Base-by-base conservation (phyloP, 1,140 invertebrate genomes). In the Drosophila serrata region DNA sequence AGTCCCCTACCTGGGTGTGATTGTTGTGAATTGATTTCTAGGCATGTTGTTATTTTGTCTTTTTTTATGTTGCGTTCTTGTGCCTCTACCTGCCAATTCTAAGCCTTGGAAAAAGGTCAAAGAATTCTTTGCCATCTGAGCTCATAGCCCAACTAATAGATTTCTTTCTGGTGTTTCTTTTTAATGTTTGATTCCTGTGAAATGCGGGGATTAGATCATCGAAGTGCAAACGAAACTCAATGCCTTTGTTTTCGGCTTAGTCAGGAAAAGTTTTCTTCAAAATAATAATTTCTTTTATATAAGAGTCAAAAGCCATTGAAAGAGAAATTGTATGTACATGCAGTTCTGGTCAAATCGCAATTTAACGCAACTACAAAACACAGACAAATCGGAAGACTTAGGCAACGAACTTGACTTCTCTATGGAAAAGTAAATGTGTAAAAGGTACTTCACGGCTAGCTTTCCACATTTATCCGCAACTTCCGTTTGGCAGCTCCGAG, bases 21-120 rank as follows among this genome's bases (percentile, higher is more conserved):
- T 70, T 65, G 68, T 81, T 56, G 57, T 78, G 82, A 86, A 82
- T 86, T 75, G 82, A 62, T 59, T 76, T 75, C 49, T 51, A 58
- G 24, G 15, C 24, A 15, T 17, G 17, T 48, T 73, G 49, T 73
- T 73, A 39, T 58, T 48, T 48, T 58, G 24, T 45, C 42, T 49
- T 49, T 72, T 79, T 62, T 80, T 48, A 45, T 69, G 60, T 56
- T 67, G 58, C 40, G 15, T 46, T 60, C 55, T 5, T 27, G 1
- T 11, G 33, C 24, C 11, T 67, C 75, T 75, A 57, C 73, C 63
- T 70, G 61, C 62, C 57, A 64, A 74, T 82, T 78, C 49, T 49
- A 17, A 35, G 39, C 42, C 43, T 59, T 72, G 19, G 8, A 63
- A 53, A 84, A 35, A 35, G 58, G 56, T 59, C 40, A 13, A 67